phyloP scores from a whole-genome alignment of 2,113 vertebrate genomes.

The Callipepla californica region DNA sequence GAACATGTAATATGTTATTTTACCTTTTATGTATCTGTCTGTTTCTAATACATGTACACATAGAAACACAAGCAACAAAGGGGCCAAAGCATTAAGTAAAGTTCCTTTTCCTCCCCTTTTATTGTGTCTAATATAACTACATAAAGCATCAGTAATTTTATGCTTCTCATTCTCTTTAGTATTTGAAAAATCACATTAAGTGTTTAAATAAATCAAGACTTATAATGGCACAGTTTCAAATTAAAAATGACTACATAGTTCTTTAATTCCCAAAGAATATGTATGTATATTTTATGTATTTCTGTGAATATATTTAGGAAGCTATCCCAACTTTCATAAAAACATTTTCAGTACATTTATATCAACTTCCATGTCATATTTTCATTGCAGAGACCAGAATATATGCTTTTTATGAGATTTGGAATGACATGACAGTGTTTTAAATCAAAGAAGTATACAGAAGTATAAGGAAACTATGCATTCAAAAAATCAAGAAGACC shows the following conservation, averaged over 20 bases:
- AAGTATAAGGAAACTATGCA: not conserved
- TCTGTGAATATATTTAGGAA: not conserved
- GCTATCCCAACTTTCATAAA: too few relatives aligned
- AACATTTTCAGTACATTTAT: too few relatives aligned
- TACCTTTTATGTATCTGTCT: not conserved
- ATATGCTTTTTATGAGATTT: not conserved
- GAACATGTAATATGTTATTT: not conserved
- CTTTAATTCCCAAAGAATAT: not conserved
- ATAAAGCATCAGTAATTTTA: not conserved
- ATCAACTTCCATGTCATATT: too few relatives aligned
- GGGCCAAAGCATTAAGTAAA: not conserved
- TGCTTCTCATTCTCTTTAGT: not conserved
- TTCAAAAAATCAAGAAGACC: not conserved
- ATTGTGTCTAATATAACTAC: not conserved
- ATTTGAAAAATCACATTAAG: not conserved
- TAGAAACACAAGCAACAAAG: not conserved
- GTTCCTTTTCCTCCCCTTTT: not conserved
- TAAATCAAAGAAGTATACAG: not conserved
- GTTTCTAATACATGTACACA: not conserved
- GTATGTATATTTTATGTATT: not conserved
- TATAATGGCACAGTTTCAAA: not conserved
- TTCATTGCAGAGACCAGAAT: not conserved
- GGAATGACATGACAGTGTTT: not conserved
- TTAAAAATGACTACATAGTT: not conserved
- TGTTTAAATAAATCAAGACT: not conserved